These are phyloP conservation scores for Microctenopoma lineatum DNA, from an alignment of 2,797 vertebrate species.

Conservation along the genomic window DNA sequence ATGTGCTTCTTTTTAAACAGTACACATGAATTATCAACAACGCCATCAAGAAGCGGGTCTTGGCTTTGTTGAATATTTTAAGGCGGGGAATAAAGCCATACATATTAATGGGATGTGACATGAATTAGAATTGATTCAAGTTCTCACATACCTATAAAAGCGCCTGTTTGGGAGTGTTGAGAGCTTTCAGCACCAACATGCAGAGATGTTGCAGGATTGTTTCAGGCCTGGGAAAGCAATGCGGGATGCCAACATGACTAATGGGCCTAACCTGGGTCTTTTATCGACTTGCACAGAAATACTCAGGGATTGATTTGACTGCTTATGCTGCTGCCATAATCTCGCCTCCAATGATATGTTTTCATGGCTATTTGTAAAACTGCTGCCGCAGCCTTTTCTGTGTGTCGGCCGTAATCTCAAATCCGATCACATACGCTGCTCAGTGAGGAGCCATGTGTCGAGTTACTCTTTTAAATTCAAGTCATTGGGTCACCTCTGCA, in stretches of 20 bases:
- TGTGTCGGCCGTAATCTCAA: slow-evolving; percentile 53
- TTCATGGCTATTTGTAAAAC: slow-evolving; percentile 70
- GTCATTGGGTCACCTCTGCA: slow-evolving; percentile 36
- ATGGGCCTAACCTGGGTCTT: slow-evolving; percentile 76
- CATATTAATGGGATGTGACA: slow-evolving; percentile 33
- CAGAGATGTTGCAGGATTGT: slow-evolving; percentile 41
- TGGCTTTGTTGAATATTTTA: slow-evolving; percentile 53
- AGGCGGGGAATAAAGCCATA: slow-evolving; percentile 34
- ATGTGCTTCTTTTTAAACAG: slow-evolving; percentile 50
- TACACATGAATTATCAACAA: slow-evolving; percentile 45
- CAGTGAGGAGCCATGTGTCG: slow-evolving; percentile 24
- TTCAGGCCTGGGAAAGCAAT: slow-evolving; percentile 50
- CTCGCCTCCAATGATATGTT: slow-evolving; percentile 73
- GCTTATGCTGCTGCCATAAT: slow-evolving; percentile 75
- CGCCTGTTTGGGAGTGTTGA: slow-evolving; percentile 21
- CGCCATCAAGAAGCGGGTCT: slow-evolving; percentile 47
- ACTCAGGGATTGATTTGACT: slow-evolving; percentile 81
- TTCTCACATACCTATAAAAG: slow-evolving; percentile 33
- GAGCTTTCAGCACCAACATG: slow-evolving; percentile 49
- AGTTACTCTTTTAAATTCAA: slow-evolving; percentile 37
- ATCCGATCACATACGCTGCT: slow-evolving; percentile 55
- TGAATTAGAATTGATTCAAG: slow-evolving; percentile 42
- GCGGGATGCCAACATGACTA: slow-evolving; percentile 79
- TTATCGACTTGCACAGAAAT: slow-evolving; percentile 78
- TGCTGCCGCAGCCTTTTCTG: slow-evolving; percentile 60